phyloP scores from a whole-genome alignment of 2,888 invertebrate species.

The Pristionchus entomophagus region DNA sequence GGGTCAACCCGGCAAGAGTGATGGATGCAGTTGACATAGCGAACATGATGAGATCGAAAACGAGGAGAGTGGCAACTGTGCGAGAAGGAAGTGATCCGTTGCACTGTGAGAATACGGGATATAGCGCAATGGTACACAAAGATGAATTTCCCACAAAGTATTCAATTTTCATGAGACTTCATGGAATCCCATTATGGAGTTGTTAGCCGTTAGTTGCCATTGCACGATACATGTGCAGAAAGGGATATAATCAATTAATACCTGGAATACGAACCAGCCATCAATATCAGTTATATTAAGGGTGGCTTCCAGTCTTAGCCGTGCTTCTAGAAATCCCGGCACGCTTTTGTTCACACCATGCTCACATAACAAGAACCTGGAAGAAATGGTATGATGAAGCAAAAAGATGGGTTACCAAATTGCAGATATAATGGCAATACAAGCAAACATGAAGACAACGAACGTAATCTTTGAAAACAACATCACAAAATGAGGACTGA shows the following conservation, averaged over 20 bases:
- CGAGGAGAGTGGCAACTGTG: not conserved
- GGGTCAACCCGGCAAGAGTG: not conserved
- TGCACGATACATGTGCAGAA: not conserved
- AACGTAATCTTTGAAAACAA: not conserved
- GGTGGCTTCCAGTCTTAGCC: not conserved
- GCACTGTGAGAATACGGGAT: too few relatives aligned
- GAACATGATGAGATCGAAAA: not conserved
- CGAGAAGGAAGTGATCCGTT: not conserved
- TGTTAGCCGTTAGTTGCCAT: too few relatives aligned
- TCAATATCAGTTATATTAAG: not conserved
- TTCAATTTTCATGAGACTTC: too few relatives aligned
- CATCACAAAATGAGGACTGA: not conserved
- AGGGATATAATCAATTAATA: not conserved
- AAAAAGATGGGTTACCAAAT: too few relatives aligned
- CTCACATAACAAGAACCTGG: not conserved
- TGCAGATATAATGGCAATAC: not conserved
- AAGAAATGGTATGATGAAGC: not conserved
- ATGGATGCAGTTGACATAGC: not conserved
- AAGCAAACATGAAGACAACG: not conserved
- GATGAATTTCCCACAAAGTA: too few relatives aligned
- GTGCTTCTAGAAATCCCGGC: not conserved
- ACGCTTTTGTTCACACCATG: not conserved
- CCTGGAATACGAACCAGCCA: slow-evolving; percentile 10
- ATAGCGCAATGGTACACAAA: too few relatives aligned
- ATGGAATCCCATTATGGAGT: not conserved